phyloP scores from a whole-genome alignment of 2,797 vertebrate species.

The Phrynocephalus vlangalii region DNA sequence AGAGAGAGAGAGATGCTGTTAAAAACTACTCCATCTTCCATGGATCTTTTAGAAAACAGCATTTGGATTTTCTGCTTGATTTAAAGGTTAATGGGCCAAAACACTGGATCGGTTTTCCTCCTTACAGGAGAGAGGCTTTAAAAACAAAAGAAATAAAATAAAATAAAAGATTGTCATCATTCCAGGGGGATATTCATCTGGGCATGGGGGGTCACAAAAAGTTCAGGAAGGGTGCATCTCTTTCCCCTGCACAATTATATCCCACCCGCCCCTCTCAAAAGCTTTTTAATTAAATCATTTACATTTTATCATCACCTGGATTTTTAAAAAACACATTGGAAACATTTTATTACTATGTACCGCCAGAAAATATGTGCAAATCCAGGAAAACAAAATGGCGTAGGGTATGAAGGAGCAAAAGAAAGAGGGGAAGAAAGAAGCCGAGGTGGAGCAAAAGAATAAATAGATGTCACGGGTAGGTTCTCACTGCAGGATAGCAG shows the following conservation, averaged over 20 bases:
- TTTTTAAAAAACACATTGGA: conserved; percentile 75
- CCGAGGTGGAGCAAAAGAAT: conserved; percentile 33
- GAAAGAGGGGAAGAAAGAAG: conserved; percentile 42
- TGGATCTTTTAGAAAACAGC: conserved; percentile 28
- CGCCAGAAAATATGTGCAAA: conserved; percentile 56
- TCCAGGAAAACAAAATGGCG: conserved; percentile 51
- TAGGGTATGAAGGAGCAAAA: conserved; percentile 39
- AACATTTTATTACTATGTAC: conserved; percentile 77
- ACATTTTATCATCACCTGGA: conserved; percentile 80
- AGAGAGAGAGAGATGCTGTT: not conserved
- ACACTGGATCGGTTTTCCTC: not conserved
- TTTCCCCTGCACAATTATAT: conserved; percentile 61
- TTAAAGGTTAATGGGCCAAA: conserved; percentile 19
- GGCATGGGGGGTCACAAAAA: conserved; percentile 15
- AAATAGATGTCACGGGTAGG: not conserved
- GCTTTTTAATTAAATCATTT: conserved; percentile 83
- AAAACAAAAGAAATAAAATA: not conserved
- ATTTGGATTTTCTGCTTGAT: not conserved
- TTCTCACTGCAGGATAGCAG: not conserved
- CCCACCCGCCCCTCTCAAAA: conserved; percentile 52
- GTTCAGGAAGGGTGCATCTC: conserved; percentile 41
- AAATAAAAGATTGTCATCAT: not conserved
- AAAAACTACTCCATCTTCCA: conserved; percentile 29
- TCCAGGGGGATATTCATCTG: not conserved
- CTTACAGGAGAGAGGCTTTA: not conserved